A percentile compares a stretch with the other conserved stretches of the same genome.
phyloP scores from a whole-genome alignment of 2,888 invertebrate genomes.

The Diarsia brunnea region DNA sequence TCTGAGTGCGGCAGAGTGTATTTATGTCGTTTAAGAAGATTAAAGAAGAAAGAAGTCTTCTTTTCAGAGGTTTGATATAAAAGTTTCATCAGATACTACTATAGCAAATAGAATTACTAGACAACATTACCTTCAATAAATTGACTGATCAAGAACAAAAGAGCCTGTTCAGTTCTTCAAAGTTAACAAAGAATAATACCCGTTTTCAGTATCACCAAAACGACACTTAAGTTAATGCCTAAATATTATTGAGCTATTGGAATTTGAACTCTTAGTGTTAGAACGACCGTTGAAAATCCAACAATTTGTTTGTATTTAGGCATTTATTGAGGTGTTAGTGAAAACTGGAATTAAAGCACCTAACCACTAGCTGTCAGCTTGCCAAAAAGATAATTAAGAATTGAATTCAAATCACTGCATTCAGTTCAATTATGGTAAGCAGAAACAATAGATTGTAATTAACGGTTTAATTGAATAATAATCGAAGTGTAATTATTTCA shows the following conservation, averaged over 20 bases:
- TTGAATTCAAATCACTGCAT: slow-evolving; percentile 58
- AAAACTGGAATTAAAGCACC: slow-evolving; percentile 34
- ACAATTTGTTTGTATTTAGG: background rate
- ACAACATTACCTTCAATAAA: slow-evolving; percentile 6
- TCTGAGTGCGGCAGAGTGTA: too few relatives aligned
- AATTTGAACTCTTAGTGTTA: background rate
- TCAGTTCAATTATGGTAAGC: slow-evolving; percentile 50
- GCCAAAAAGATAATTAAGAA: slow-evolving; percentile 71
- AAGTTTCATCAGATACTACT: background rate
- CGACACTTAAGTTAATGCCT: background rate
- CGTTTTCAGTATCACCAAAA: background rate
- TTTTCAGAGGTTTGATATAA: background rate
- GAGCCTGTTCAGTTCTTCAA: slow-evolving; percentile 11
- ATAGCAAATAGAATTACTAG: background rate
- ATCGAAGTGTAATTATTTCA: slow-evolving; percentile 24
- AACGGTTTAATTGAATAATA: slow-evolving; percentile 58
- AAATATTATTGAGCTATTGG: background rate
- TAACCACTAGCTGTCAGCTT: slow-evolving; percentile 64
- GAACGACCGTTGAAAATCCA: background rate
- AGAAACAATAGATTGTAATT: slow-evolving; percentile 69
- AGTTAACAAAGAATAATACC: slow-evolving; percentile 22
- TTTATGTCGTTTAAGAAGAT: too few relatives aligned
- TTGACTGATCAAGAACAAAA: slow-evolving; percentile 21
- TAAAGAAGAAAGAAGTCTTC: too few relatives aligned
- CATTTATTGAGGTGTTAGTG: background rate